phyloP scores from a whole-genome alignment of 2,888 invertebrate genomes.

The Entomobrya proxima region DNA sequence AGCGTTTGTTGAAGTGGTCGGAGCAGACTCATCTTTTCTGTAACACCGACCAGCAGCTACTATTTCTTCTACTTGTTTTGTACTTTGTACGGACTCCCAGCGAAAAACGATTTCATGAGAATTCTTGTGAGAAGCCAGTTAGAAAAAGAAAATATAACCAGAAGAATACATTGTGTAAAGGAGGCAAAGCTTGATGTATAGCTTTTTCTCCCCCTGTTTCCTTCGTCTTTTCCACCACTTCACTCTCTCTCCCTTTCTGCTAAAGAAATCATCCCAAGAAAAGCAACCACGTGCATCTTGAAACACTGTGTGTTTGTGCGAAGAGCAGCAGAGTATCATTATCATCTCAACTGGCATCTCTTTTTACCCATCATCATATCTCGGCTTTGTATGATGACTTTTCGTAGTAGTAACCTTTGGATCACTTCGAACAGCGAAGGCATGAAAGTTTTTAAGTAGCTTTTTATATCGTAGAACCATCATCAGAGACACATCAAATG shows the following conservation, averaged over 20 bases:
- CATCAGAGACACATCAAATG: slow-evolving; percentile 37
- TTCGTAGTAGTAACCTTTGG: not conserved
- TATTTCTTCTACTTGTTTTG: not conserved
- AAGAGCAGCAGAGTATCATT: slow-evolving; percentile 26
- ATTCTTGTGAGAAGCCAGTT: slow-evolving; percentile 52
- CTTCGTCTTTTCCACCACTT: slow-evolving; percentile 47
- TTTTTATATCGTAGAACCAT: slow-evolving; percentile 36
- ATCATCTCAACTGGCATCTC: slow-evolving; percentile 32
- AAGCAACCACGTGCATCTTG: slow-evolving; percentile 57
- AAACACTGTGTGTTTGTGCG: slow-evolving; percentile 21
- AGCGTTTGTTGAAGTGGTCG: slow-evolving; percentile 49
- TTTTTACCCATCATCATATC: slow-evolving; percentile 36
- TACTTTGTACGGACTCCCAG: slow-evolving; percentile 7
- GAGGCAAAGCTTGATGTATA: slow-evolving; percentile 18
- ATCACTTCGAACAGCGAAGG: not conserved
- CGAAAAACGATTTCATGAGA: slow-evolving; percentile 41
- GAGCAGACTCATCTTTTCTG: slow-evolving; percentile 53
- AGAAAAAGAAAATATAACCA: slow-evolving; percentile 29
- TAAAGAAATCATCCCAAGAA: slow-evolving; percentile 49
- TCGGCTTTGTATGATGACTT: slow-evolving; percentile 18
- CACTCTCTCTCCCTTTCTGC: slow-evolving; percentile 28
- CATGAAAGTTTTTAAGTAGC: slow-evolving; percentile 55
- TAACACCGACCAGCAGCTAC: slow-evolving; percentile 3
- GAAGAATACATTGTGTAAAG: slow-evolving; percentile 38
- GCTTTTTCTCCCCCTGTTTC: slow-evolving; percentile 46